These are phyloP conservation scores for Neopipo cinnamomea DNA, from an alignment of 2,113 vertebrate genomes.

Conservation along the genomic window DNA sequence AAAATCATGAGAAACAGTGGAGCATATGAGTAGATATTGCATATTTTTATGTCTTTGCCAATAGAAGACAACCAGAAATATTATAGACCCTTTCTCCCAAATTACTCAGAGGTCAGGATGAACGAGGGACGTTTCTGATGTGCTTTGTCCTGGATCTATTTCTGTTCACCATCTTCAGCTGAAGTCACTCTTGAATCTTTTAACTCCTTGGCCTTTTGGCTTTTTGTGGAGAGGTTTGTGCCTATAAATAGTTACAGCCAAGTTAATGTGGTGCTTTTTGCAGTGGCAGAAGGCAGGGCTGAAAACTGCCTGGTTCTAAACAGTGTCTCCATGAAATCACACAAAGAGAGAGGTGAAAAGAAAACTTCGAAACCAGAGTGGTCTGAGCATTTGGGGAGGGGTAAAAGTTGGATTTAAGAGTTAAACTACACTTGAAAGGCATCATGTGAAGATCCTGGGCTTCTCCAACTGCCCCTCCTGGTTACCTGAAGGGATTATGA, in stretches of 20 bases:
- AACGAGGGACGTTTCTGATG: background rate
- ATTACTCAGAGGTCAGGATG: background rate
- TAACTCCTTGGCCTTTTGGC: background rate
- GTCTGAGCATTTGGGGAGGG: background rate
- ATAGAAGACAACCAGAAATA: background rate
- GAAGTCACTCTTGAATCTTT: background rate
- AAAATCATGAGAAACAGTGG: background rate
- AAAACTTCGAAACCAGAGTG: background rate
- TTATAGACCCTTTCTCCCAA: background rate
- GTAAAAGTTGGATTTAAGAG: background rate
- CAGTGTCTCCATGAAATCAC: background rate
- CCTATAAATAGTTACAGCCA: background rate
- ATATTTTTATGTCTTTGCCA: background rate
- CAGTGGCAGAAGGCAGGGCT: background rate
- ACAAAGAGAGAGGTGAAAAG: background rate
- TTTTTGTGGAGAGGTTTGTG: background rate
- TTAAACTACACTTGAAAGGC: background rate
- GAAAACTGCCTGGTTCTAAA: background rate
- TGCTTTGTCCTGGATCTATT: slow-evolving; percentile 11
- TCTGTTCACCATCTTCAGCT: background rate
- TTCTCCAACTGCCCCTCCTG: background rate
- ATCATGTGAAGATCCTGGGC: background rate
- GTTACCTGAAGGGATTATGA: background rate
- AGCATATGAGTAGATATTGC: rapidly evolving
- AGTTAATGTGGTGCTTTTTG: background rate